phyloP scores from a whole-genome alignment of 2,888 invertebrate genomes.

The Operophtera brumata region DNA sequence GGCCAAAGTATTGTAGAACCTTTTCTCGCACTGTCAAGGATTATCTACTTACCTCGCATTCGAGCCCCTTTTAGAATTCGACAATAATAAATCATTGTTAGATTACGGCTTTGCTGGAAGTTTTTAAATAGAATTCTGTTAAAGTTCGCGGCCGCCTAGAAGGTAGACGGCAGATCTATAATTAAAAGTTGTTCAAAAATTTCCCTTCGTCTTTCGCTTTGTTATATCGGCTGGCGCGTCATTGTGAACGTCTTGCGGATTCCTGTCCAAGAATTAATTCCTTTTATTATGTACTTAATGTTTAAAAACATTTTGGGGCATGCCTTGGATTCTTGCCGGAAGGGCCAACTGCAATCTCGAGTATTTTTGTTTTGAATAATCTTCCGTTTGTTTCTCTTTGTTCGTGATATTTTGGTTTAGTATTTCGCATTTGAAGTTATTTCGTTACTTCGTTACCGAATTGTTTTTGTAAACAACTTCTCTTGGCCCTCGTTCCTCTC shows the following conservation, averaged over 20 bases:
- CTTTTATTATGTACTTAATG: constrained; percentile 38
- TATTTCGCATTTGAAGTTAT: constrained; percentile 57
- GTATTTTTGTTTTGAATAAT: constrained; percentile 59
- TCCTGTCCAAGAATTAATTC: constrained; percentile 27
- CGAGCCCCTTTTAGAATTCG: constrained; percentile 35
- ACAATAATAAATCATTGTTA: constrained; percentile 48
- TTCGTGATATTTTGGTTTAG: constrained; percentile 59
- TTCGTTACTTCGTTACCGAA: constrained; percentile 57
- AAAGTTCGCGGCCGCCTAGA: constrained; percentile 42
- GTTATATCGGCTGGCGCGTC: constrained; percentile 29
- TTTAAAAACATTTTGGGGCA: constrained; percentile 49
- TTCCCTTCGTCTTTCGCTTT: constrained; percentile 34
- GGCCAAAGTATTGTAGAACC: constrained; percentile 23
- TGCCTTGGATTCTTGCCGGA: constrained; percentile 52
- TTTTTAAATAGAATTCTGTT: constrained; percentile 51
- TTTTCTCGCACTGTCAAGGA: constrained; percentile 31
- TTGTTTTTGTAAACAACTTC: constrained; percentile 61
- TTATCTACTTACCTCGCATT: constrained; percentile 32
- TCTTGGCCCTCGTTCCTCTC: constrained; percentile 37
- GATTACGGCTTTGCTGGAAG: constrained; percentile 44
- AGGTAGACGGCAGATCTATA: constrained; percentile 48
- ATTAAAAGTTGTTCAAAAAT: constrained; percentile 49
- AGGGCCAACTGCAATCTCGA: constrained; percentile 39
- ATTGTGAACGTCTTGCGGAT: constrained; percentile 30
- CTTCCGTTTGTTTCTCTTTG: constrained; percentile 59